Evolutionary conservation across 2,888 invertebrate genomes (phyloP).

Genomic region (Nemapogon koenigi): DNA sequence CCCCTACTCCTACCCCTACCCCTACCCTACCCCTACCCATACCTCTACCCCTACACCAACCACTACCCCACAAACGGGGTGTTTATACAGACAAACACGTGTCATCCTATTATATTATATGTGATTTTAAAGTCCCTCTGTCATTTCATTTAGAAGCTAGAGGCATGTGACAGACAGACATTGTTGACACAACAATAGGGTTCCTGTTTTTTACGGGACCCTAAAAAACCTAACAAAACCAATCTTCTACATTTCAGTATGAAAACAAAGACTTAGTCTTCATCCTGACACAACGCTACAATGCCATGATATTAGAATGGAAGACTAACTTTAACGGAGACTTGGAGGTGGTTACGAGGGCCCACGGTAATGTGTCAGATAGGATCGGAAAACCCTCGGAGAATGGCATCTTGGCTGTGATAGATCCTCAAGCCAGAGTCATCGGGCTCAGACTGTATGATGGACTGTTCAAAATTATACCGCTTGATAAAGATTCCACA

Average conservation of each 20-base stretch:
- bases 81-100: too few relatives aligned
- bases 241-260: conserved; percentile 64
- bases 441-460: conserved; percentile 96
- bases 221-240: background rate
- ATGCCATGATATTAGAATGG: conserved; percentile 97
- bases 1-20: too few relatives aligned
- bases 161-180: too few relatives aligned
- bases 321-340: conserved; percentile 74
- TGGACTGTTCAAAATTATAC: conserved; percentile 96
- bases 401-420: conserved; percentile 93
- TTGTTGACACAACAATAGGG: too few relatives aligned
- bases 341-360: conserved; percentile 92
- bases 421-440: conserved; percentile 94
- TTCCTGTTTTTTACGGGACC: background rate
- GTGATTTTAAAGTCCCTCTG: too few relatives aligned
- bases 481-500: conserved; percentile 90
- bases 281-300: conserved; percentile 91
- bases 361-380: conserved; percentile 96
- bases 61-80: too few relatives aligned
- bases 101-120: too few relatives aligned
- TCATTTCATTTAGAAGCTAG: too few relatives aligned
- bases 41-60: too few relatives aligned
- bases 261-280: conserved; percentile 93
- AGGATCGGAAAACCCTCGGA: conserved; percentile 94
- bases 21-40: too few relatives aligned